Percentiles rank a stretch among this genome's conserved stretches.
Evolutionary conservation across 2,888 invertebrate species (phyloP).

Genomic region (Spodoptera picta): DNA sequence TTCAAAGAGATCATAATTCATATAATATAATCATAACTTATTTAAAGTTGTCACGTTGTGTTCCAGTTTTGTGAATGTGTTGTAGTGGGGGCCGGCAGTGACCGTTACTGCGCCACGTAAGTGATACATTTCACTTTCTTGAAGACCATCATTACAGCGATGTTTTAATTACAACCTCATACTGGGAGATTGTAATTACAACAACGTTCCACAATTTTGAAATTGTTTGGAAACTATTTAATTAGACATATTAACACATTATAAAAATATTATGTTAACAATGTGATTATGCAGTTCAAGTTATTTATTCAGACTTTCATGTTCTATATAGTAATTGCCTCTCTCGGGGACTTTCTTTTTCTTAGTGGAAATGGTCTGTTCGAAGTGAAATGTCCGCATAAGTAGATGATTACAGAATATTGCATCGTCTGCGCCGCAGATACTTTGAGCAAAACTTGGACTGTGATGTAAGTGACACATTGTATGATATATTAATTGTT

Average conservation of each 20-base stretch:
- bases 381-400: slow-evolving; percentile 26
- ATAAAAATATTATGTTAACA: no score
- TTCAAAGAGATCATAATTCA: slow-evolving; percentile 88
- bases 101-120: slow-evolving; percentile 2
- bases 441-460: slow-evolving; percentile 65
- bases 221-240: neutral
- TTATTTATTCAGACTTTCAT: no score
- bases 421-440: slow-evolving; percentile 24
- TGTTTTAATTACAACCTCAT: slow-evolving; percentile 1
- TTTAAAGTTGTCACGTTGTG: slow-evolving; percentile 73
- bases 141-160: slow-evolving; percentile 23
- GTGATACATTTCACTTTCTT: slow-evolving; percentile 34
- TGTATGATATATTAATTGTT: slow-evolving; percentile 77
- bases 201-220: neutral
- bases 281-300: no score
- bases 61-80: slow-evolving; percentile 55
- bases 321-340: no score
- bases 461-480: slow-evolving; percentile 77
- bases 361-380: neutral
- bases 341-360: neutral
- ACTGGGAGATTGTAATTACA: slow-evolving; percentile 5
- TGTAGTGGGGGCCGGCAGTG: slow-evolving; percentile 30
- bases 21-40: slow-evolving; percentile 83
- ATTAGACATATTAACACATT: neutral
- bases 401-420: slow-evolving; percentile 7